Base-by-base conservation (phyloP, 2,113 vertebrate genomes). In the Pavo muticus region DNA sequence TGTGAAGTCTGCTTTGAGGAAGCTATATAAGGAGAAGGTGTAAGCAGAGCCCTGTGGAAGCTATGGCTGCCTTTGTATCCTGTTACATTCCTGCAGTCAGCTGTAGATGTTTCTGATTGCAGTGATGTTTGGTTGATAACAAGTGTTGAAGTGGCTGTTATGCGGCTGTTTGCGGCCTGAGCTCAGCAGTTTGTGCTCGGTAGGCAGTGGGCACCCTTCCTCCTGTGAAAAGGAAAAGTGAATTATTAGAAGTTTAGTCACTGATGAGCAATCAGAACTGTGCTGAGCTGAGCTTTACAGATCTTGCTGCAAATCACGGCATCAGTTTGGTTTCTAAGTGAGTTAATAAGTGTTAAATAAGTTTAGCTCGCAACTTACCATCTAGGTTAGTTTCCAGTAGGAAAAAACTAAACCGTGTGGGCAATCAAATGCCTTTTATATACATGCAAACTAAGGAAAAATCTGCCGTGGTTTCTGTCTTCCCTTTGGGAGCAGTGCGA, bases 41-140 rank as follows among this genome's bases (percentile, higher is more conserved):
- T 29, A 65, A 76, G 90, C 48, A 64, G 76, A 81, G 24, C 32
- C 57, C 5, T 9, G 16, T 52, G n/a, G 63, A 56, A n/a, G 50
- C 78, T 39, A 1, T 48, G 82, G 47, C 48, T 89, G 90, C 84
- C 70, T 91, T 69, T 6, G 35, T 23, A 64, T 92, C 89, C 67
- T 29, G 5, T 78, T 78, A 42, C 78, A 70, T 94, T 95, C 90
- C 90, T 73, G 23, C 47, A 94, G 85, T 94, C 91, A 89, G 77
- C 90, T 94, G 89, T 91, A 67, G 76, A 89, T 87, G 54, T 52
- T 92, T 93, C 71, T 74, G 92, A 71, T 81, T 35, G 81, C 73
- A 9, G 35, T 25, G 75, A 74, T 71, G 59, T 94, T 94, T 92
- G 72, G 45, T 91, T 84, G 19, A 30, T 70, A 94, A 54, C 48